Evolutionary conservation across 2,797 vertebrate genomes (phyloP).

Genomic region (Caiman crocodilus): DNA sequence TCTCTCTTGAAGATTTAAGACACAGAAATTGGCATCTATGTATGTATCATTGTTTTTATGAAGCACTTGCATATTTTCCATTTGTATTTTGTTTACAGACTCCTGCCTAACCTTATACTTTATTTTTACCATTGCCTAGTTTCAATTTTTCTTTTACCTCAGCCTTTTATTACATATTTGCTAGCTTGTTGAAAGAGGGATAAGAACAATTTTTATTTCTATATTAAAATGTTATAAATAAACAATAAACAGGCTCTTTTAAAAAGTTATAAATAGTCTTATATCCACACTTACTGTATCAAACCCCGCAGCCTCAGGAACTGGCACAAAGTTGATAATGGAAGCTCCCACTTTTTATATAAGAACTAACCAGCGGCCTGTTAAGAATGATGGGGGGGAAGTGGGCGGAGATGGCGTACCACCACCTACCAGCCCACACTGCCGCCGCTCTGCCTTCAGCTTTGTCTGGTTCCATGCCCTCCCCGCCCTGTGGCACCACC

Average conservation of each 20-base stretch:
- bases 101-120: neutral
- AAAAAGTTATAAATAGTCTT: neutral
- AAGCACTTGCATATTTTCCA: rapidly evolving
- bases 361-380: no score
- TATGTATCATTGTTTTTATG: neutral
- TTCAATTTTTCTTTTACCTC: neutral
- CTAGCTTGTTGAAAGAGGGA: neutral
- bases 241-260: neutral
- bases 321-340: no score
- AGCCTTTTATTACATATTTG: neutral
- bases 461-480: no score
- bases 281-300: no score
- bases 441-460: no score
- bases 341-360: no score
- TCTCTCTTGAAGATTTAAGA: neutral
- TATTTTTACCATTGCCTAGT: neutral
- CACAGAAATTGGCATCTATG: rapidly evolving
- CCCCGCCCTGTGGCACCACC: no score
- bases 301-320: no score
- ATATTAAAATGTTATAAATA: neutral
- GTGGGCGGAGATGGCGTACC: no score
- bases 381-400: no score
- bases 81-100: neutral
- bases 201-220: neutral
- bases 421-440: no score